Evolutionary conservation across 2,113 vertebrate genomes (phyloP), one percentile per base, ranked within the genome.

Genomic region (Barnardius zonarius): DNA sequence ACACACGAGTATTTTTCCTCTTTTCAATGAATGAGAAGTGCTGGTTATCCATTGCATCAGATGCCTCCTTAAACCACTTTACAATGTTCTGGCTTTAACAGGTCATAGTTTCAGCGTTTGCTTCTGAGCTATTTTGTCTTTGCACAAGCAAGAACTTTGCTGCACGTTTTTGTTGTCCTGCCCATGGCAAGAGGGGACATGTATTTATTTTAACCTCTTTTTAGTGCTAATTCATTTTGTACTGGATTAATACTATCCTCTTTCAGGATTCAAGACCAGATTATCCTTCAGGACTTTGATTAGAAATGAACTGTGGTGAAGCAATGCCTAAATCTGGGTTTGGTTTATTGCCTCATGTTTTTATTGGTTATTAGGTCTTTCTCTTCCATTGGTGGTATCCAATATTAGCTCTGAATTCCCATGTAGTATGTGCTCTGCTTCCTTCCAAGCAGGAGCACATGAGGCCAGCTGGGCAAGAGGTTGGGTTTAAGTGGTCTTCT

Each of bases 201-300:
- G 55, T n/a, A 23, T 62, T 80, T 37, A 77, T 89, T 44, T 89
- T 44, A 75, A 51, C 41, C 62, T 72, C 70, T 87, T 30, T 31
- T 48, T 31, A 55, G 70, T 63, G 66, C 55, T 87, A 90, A 78
- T 87, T 92, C n/a, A 51, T 95, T 94, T 87, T 90, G 64, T 78
- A 84, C 48, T 81, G 82, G 92, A 69, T 90, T 96, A 95, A 44
- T 67, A 5, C 85, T 78, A 69, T 90, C 74, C 69, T 94, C 92
- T 93, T 93, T 59, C 69, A 81, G 92, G 46, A 87, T 66, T 74
- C 81, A 49, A 57, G 82, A 30, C 46, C 69, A 68, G 92, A 86
- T 96, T 95, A 84, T 83, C 83, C 54, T 69, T 61, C 46, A 66
- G 68, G 81, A 48, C 55, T 94, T 91, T n/a, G 74, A 41, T 93